phyloP scores from a whole-genome alignment of 2,888 invertebrate genomes.

The Tiphia femorata region DNA sequence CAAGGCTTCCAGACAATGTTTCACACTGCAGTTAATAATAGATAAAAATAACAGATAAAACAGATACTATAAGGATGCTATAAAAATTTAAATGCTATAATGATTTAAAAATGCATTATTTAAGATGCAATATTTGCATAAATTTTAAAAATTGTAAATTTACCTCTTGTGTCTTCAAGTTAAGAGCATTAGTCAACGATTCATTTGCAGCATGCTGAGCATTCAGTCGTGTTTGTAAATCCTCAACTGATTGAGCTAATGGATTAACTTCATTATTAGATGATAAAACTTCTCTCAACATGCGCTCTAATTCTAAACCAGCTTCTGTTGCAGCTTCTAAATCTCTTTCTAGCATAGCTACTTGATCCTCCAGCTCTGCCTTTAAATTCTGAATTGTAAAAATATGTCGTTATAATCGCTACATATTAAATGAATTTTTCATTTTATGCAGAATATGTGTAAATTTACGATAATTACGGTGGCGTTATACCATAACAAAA shows the following conservation, averaged over 20 bases:
- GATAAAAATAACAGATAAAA: slow-evolving; percentile 25
- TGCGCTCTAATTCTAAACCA: slow-evolving; percentile 80
- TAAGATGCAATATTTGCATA: background rate
- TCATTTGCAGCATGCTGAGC: slow-evolving; percentile 75
- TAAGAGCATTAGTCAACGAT: slow-evolving; percentile 65
- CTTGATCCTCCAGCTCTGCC: slow-evolving; percentile 76
- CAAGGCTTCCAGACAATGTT: slow-evolving; percentile 67
- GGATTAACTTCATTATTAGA: slow-evolving; percentile 76
- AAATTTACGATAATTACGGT: slow-evolving; percentile 1
- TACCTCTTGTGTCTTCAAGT: slow-evolving; percentile 68
- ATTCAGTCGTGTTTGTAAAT: slow-evolving; percentile 76
- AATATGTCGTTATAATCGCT: no score
- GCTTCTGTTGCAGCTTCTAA: slow-evolving; percentile 86
- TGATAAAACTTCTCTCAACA: slow-evolving; percentile 76
- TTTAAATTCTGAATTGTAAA: slow-evolving; percentile 70
- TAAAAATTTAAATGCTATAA: slow-evolving; percentile 18
- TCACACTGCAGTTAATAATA: slow-evolving; percentile 60
- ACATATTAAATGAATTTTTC: no score
- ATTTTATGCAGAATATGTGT: slow-evolving; percentile 14
- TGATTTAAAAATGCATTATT: background rate
- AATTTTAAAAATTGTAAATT: background rate
- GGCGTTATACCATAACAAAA: no score
- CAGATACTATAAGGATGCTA: slow-evolving; percentile 7
- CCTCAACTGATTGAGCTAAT: slow-evolving; percentile 76
- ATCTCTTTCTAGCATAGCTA: slow-evolving; percentile 78